phyloP scores from a whole-genome alignment of 2,113 vertebrate species.

The Talpa occidentalis region DNA sequence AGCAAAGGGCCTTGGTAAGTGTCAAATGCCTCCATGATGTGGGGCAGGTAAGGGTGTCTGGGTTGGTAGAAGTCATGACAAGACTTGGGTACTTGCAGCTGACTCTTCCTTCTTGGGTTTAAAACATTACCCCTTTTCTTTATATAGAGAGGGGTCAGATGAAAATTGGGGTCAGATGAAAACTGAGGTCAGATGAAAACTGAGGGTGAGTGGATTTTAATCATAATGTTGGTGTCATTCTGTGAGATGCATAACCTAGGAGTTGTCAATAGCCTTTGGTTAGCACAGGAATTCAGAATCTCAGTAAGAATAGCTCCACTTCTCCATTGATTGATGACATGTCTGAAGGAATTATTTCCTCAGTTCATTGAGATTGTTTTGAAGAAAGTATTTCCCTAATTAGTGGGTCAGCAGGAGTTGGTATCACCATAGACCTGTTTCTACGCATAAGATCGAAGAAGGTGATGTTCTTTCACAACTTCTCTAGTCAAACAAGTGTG shows the following conservation, averaged over 20 bases:
- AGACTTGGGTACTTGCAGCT: not conserved
- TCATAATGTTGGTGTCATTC: not conserved
- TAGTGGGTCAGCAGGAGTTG: not conserved
- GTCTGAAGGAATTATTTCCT: not conserved
- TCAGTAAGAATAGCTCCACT: not conserved
- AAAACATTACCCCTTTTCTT: not conserved
- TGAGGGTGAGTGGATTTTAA: not conserved
- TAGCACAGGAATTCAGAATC: not conserved
- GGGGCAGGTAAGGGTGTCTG: not conserved
- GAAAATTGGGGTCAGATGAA: too few species aligned
- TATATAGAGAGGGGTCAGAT: not conserved
- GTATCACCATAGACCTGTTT: not conserved
- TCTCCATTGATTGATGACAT: not conserved
- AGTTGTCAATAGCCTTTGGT: not conserved
- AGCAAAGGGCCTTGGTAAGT: slow-evolving; percentile 57
- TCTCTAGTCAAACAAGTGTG: not conserved
- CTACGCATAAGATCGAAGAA: not conserved
- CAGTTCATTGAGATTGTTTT: not conserved
- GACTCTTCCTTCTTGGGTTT: not conserved
- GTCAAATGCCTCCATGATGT: not conserved
- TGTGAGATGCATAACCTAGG: not conserved
- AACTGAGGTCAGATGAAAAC: not conserved
- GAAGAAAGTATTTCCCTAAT: not conserved
- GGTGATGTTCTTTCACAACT: not conserved
- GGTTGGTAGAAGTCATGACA: rapidly evolving